Base-by-base conservation (phyloP, 2,113 vertebrate genomes). In the Trogon surrucura region DNA sequence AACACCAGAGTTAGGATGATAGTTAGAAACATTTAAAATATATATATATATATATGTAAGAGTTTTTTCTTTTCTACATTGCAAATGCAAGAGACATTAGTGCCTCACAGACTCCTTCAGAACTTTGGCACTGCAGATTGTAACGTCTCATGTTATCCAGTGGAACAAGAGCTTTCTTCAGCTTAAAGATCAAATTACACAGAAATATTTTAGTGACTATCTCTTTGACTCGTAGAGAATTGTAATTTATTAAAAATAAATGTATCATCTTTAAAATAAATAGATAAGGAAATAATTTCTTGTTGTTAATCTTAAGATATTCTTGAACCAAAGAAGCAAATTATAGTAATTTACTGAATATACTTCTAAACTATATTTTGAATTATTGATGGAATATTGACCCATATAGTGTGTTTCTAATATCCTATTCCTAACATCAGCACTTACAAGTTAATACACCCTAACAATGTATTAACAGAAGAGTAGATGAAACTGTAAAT, bases 331-430 rank as follows among this genome's bases (percentile, higher is more conserved):
- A 92, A 95, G 11, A 11, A 87, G 25, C 13, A 95, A 64, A 96
- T 34, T 50, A 44, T 44, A 93, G 62, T 94, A 95, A 91, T 80
- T 16, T 47, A 95, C 70, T 92, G 72, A 95, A 94, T 77, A 96
- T 90, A 72, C 13, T 71, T 85, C 85, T 93, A 96, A 98, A 97
- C 98, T 96, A 95, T 51, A 47, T 60, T n/a, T 93, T 98, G 95
- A 98, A 98, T 97, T 97, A 97, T 97, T 98, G 93, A 97, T 96
- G 89, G 9, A 95, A 71, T 97, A 97, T 97, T 97, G 97, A 97
- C 70, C 95, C 60, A 94, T 85, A 95, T 41, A 80, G 54, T 70
- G 7, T 92, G 92, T 95, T 70, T 95, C 65, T 96, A 94, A 91
- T 89, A 98, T 96, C 29, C 47, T 95, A 38, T 91, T 93, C 81